Evolutionary conservation across 2,888 invertebrate species (phyloP).

Genomic region (Sthenelais limicola): DNA sequence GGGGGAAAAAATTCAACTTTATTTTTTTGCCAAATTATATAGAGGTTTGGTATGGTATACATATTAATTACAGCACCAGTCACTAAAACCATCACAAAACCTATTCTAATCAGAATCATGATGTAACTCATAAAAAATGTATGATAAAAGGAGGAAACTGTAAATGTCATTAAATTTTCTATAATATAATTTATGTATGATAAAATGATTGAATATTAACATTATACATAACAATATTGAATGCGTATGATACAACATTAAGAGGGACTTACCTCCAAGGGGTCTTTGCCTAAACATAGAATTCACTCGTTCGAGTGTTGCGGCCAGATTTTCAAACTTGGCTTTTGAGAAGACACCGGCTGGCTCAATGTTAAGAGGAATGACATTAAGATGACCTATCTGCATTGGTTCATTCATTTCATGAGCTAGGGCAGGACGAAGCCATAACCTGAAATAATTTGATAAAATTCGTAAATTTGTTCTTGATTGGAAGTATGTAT

Average conservation of each 20-base stretch:
- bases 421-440: neutral
- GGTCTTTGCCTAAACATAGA: conserved; percentile 39
- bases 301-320: conserved; percentile 41
- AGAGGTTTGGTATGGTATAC: no score
- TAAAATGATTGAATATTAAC: no score
- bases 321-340: conserved; percentile 44
- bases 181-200: neutral
- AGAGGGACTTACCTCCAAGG: conserved; percentile 43
- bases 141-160: neutral
- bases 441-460: conserved; percentile 39
- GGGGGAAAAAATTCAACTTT: no score
- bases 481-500: no score
- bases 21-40: no score
- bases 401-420: conserved; percentile 40
- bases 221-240: neutral
- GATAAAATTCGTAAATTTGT: no score
- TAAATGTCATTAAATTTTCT: neutral
- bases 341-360: conserved; percentile 44
- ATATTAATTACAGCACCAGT: no score
- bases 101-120: no score
- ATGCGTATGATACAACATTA: neutral
- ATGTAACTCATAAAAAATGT: no score
- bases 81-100: no score
- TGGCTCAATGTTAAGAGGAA: conserved; percentile 40
- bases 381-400: conserved; percentile 46